Conservation (phyloP, 1,140 invertebrate species). For the Pissodes strobi region DNA sequence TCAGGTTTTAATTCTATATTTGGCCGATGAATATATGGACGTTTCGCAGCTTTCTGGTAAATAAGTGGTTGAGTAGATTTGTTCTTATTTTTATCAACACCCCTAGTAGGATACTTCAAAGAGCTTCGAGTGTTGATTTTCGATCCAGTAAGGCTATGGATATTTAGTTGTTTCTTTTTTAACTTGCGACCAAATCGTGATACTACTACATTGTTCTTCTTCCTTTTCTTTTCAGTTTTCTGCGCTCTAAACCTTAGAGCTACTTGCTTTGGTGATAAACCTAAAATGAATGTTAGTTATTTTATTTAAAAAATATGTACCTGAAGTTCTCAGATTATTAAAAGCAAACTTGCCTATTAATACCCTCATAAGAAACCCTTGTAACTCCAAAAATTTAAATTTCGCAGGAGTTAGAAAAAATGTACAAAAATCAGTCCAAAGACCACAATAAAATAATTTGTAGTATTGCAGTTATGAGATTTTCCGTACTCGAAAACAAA, state of each 20-base stretch:
- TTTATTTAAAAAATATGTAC: background rate
- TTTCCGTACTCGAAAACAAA: too few relatives aligned
- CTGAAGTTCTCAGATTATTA: too few relatives aligned
- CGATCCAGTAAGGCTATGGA: background rate
- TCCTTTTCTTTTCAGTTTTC: slow-evolving; percentile 24
- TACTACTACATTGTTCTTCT: slow-evolving; percentile 19
- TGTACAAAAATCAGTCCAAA: too few relatives aligned
- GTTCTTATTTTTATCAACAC: background rate
- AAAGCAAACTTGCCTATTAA: too few relatives aligned
- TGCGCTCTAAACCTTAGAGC: slow-evolving; percentile 15
- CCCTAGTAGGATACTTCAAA: background rate
- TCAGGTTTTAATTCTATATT: background rate
- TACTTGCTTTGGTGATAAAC: slow-evolving; percentile 14
- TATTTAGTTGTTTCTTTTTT: slow-evolving; percentile 23
- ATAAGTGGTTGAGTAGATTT: background rate
- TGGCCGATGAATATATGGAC: background rate
- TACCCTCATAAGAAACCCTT: too few relatives aligned
- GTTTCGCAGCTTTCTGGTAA: too few relatives aligned
- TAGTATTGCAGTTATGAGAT: too few relatives aligned
- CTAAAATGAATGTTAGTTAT: slow-evolving; percentile 3
- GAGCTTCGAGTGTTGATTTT: background rate
- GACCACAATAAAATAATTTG: too few relatives aligned
- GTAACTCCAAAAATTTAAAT: too few relatives aligned
- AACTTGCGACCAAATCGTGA: slow-evolving; percentile 19
- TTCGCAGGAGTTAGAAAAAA: too few relatives aligned